Evolutionary conservation across 2,113 vertebrate species (phyloP).

Genomic region (Falco punctatus): DNA sequence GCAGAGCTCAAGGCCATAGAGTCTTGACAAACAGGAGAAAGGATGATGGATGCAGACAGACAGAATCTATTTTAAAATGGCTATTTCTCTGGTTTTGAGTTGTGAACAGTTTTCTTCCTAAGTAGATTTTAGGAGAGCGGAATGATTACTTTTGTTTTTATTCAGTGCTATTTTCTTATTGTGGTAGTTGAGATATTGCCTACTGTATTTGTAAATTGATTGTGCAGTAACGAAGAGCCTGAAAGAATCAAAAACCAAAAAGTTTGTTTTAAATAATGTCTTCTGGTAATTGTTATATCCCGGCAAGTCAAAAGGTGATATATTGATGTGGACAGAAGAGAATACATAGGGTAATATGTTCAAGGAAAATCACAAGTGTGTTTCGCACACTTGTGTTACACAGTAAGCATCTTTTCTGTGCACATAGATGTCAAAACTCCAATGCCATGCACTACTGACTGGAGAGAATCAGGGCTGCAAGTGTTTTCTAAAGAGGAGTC

Average conservation of each 20-base stretch:
- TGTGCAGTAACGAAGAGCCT: neutral
- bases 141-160: neutral
- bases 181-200: neutral
- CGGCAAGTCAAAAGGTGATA: neutral
- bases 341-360: neutral
- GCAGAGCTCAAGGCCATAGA: neutral
- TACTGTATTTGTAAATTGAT: neutral
- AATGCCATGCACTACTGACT: neutral
- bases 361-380: neutral
- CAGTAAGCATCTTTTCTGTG: neutral
- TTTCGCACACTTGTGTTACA: neutral
- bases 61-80: slow-evolving; percentile 51
- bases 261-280: neutral
- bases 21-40: slow-evolving; percentile 9
- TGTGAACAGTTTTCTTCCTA: neutral
- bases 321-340: neutral
- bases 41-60: slow-evolving; percentile 19
- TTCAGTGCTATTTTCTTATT: neutral
- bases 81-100: slow-evolving; percentile 21
- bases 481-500: neutral
- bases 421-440: neutral
- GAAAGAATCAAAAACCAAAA: neutral
- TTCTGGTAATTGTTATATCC: neutral
- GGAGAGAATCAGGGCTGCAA: neutral
- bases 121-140: neutral